phyloP scores from a whole-genome alignment of 2,888 invertebrate genomes.

The Lepidochitona cinerea region DNA sequence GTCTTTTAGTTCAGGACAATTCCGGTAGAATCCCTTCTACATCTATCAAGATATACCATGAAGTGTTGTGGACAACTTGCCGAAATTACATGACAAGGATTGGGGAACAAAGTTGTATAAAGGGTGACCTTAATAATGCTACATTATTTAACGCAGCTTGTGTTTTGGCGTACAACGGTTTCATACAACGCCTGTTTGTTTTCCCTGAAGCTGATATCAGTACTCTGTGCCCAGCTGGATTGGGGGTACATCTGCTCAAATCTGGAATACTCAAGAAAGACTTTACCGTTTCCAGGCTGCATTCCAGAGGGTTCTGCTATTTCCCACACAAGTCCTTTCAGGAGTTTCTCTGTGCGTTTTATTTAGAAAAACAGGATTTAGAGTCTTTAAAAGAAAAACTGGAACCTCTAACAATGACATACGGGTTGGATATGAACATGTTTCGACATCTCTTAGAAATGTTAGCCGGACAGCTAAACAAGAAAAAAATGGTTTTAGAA shows the following conservation, averaged over 20 bases:
- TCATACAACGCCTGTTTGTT: not conserved
- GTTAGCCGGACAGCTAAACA: not conserved
- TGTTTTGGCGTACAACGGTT: not conserved
- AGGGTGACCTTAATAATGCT: not conserved
- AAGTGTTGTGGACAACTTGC: not conserved
- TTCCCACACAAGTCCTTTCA: constrained; percentile 2
- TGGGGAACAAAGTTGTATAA: too few relatives aligned
- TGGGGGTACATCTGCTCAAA: not conserved
- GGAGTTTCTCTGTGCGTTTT: not conserved
- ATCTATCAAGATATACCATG: not conserved
- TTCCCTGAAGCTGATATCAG: not conserved
- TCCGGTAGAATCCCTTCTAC: not conserved
- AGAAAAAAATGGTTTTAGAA: not conserved
- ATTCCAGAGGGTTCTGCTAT: not conserved
- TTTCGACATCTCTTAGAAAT: not conserved
- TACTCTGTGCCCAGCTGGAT: not conserved
- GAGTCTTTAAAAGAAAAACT: not conserved
- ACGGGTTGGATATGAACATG: not conserved
- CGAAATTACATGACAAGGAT: not conserved
- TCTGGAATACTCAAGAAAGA: not conserved
- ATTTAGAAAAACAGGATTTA: not conserved
- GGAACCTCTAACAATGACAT: not conserved
- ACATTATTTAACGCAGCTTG: not conserved
- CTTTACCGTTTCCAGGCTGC: not conserved
- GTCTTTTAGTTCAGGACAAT: not conserved